Base-by-base conservation (phyloP, 2,113 vertebrate species). In the Peucedramus taeniatus region DNA sequence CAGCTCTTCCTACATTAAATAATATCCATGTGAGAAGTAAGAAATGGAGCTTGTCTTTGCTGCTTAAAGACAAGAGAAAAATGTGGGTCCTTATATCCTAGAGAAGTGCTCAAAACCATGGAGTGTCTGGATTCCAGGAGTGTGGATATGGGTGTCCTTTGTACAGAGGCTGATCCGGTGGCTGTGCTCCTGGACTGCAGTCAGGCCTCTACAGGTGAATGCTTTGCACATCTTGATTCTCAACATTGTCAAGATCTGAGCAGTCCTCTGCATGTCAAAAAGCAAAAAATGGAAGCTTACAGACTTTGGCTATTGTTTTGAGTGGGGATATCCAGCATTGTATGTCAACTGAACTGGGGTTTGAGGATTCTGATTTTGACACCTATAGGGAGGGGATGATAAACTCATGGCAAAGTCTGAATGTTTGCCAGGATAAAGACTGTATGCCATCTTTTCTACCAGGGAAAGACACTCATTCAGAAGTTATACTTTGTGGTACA, bases 341-440 rank as follows among this genome's bases (percentile, higher is more conserved):
- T 33, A 42, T 3, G 15, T 45, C 23, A 68, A 53, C 15, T 68
- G 39, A 60, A 51, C 10, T 44, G 12, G 3, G 12, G 1, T 64
- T 54, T 47, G 35, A 69, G 24, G 33, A 42, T 51, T 69, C 4
- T 15, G 45, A 24, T 23, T 76, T 68, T 6, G 3, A 64, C 31
- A 51, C 2, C 16, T 23, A 1, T 1, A 11, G 9, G 9, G 10
- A 74, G 2, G 4, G 6, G 7, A 0, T 44, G n/a, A 44, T 11
- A 78, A 75, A 53, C 8, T 49, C 13, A 31, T n/a, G 26, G 15
- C 31, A 35, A 78, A 75, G 2, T 33, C 21, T 56, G 35, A 65
- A 56, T 8, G 2, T 39, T 27, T 80, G 15, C 21, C 21, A 80
- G 14, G 27, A 65, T 56, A 56, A 83, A 83, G 4, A 17, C 17